Evolutionary conservation across 2,888 invertebrate species (phyloP).

Genomic region (Limnephilus marmoratus): DNA sequence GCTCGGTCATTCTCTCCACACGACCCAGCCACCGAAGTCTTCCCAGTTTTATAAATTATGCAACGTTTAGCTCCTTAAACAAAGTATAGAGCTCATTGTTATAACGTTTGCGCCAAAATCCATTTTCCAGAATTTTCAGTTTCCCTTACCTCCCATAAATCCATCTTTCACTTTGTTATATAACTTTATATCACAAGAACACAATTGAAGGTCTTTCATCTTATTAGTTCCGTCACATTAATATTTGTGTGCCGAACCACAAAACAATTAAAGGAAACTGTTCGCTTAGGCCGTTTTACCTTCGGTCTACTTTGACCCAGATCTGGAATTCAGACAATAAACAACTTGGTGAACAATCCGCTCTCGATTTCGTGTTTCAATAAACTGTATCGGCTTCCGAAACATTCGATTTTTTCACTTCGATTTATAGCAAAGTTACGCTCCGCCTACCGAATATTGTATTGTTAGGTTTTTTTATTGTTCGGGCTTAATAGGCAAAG

Average conservation of each 20-base stretch:
- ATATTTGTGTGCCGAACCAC: background rate
- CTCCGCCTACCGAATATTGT: background rate
- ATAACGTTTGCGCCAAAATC: too few species aligned
- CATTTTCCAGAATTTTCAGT: too few species aligned
- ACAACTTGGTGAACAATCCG: background rate
- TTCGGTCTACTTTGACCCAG: background rate
- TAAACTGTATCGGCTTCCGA: background rate
- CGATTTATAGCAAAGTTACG: background rate
- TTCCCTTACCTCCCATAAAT: background rate
- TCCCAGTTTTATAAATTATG: too few species aligned
- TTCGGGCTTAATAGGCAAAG: background rate
- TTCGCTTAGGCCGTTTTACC: background rate
- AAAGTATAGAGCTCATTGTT: too few species aligned
- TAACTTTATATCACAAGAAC: background rate
- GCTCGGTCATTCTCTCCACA: too few species aligned
- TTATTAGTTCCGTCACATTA: conserved; percentile 28
- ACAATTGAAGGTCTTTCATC: conserved; percentile 35
- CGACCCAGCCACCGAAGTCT: too few species aligned
- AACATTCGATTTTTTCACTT: background rate
- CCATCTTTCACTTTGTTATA: conserved; percentile 10
- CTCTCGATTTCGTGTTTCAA: background rate
- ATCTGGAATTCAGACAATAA: background rate
- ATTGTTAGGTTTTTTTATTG: background rate
- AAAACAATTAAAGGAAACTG: conserved; percentile 24
- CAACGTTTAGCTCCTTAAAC: too few species aligned